Percentiles rank a stretch among this genome's conserved stretches.
Evolutionary conservation across 2,797 vertebrate genomes (phyloP).

Genomic region (Lepus townsendii): DNA sequence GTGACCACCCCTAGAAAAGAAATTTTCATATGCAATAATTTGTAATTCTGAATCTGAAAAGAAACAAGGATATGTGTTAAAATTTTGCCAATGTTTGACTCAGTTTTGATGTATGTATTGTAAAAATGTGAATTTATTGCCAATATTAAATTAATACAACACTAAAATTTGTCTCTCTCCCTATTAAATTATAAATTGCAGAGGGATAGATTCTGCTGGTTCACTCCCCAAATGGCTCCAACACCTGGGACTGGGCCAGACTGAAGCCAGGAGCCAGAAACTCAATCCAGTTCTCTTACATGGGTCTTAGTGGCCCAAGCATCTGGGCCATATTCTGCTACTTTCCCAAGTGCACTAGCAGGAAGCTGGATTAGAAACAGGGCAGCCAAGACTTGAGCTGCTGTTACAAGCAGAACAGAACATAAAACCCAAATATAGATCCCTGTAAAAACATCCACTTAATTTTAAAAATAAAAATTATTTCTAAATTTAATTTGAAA

Average conservation of each 20-base stretch:
- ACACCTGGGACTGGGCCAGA: too few species aligned
- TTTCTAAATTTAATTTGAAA: too few species aligned
- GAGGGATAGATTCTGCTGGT: background rate
- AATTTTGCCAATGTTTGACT: constrained; percentile 13
- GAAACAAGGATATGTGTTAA: constrained; percentile 33
- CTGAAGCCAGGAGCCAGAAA: too few species aligned
- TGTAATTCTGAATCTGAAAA: constrained; percentile 21
- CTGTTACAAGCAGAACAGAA: background rate
- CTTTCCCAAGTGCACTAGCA: too few species aligned
- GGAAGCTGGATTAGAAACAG: too few species aligned
- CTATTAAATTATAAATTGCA: constrained; percentile 5
- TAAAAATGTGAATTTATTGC: background rate
- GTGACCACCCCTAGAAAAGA: background rate
- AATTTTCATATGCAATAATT: constrained; percentile 37
- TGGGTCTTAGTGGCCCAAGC: too few species aligned
- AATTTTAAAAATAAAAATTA: too few species aligned
- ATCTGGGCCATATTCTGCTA: too few species aligned
- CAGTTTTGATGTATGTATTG: background rate
- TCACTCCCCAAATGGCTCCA: too few species aligned
- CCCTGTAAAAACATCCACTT: background rate
- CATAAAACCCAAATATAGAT: background rate
- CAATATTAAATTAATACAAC: constrained; percentile 8
- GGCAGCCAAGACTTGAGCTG: too few species aligned
- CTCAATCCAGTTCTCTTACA: too few species aligned
- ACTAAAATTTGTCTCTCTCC: background rate